These are phyloP conservation scores for Rhyacophila evoluta DNA, from an alignment of 2,888 invertebrate species.

Conservation along the genomic window DNA sequence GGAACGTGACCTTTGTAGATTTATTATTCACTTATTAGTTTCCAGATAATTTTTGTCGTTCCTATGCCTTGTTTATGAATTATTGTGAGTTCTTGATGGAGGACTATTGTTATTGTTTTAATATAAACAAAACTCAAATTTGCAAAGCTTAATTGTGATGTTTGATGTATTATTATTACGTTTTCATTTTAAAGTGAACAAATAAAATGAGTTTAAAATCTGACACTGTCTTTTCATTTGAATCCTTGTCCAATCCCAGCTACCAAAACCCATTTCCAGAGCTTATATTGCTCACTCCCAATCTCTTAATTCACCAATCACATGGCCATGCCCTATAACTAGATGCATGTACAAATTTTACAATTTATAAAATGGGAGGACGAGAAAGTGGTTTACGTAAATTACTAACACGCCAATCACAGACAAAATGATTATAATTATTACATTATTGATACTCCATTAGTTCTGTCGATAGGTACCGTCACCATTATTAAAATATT, in stretches of 20 bases:
- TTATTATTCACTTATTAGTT: slow-evolving; percentile 29
- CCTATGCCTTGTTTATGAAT: slow-evolving; percentile 48
- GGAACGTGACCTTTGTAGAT: slow-evolving; percentile 39
- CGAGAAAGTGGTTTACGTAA: no score
- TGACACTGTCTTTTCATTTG: slow-evolving; percentile 43
- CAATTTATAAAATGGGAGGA: no score
- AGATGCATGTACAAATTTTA: no score
- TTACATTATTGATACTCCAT: no score
- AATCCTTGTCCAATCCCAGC: neutral
- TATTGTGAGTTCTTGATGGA: slow-evolving; percentile 41
- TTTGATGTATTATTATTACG: slow-evolving; percentile 69
- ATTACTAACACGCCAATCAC: no score
- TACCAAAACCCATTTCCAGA: neutral
- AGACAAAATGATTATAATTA: no score
- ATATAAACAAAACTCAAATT: slow-evolving; percentile 56
- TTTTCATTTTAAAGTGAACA: slow-evolving; percentile 58
- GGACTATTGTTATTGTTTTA: slow-evolving; percentile 53
- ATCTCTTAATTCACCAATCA: no score
- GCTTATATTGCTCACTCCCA: no score
- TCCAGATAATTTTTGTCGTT: slow-evolving; percentile 43
- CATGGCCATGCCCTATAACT: no score
- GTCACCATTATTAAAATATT: no score
- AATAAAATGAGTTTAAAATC: slow-evolving; percentile 56
- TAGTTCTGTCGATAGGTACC: no score
- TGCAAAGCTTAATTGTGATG: slow-evolving; percentile 73